Evolutionary conservation across 2,888 invertebrate species (phyloP).

Genomic region (Margaritifera margaritifera): DNA sequence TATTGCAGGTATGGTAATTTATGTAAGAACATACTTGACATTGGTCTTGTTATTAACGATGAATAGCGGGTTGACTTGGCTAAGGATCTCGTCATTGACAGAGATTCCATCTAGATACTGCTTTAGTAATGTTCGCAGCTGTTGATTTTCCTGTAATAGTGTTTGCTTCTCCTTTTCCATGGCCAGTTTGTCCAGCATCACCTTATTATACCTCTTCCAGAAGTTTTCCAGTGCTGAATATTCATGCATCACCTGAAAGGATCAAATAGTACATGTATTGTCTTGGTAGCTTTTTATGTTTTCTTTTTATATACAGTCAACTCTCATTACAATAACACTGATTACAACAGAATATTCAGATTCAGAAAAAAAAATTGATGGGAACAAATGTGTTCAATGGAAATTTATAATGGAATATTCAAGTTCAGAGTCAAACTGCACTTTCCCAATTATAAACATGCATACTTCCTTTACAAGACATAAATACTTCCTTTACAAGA

Average conservation of each 20-base stretch:
- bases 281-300: too few relatives aligned
- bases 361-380: too few relatives aligned
- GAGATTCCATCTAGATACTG: constrained; percentile 74
- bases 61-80: constrained; percentile 72
- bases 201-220: constrained; percentile 79
- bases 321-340: neutral
- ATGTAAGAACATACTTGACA: constrained; percentile 64
- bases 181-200: constrained; percentile 76
- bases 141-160: constrained; percentile 78
- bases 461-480: too few relatives aligned
- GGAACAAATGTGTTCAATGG: too few relatives aligned
- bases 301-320: neutral
- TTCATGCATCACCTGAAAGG: constrained; percentile 68
- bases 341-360: too few relatives aligned
- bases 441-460: too few relatives aligned
- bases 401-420: too few relatives aligned
- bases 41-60: constrained; percentile 72
- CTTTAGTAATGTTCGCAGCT: constrained; percentile 71
- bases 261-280: neutral
- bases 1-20: too few relatives aligned
- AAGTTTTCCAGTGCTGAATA: constrained; percentile 79
- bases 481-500: too few relatives aligned
- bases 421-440: rapidly evolving
- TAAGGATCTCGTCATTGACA: constrained; percentile 72
- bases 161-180: constrained; percentile 72